Evolutionary conservation across 1,140 invertebrate species (phyloP), one percentile per base, ranked within the genome.

Genomic region (Drosophila punjabiensis): DNA sequence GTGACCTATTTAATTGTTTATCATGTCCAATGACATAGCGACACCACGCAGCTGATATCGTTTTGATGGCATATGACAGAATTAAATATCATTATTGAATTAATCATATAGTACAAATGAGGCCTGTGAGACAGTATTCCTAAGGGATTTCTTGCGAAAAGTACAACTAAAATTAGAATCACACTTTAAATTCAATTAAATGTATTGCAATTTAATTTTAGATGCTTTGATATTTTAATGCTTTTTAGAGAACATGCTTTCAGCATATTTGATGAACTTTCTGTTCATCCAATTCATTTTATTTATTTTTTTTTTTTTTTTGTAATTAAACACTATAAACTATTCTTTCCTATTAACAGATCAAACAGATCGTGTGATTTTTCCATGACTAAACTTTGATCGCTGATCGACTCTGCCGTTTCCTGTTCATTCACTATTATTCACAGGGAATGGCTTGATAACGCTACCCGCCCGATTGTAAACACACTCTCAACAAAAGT

Each of bases 1-100:
- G n/a, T 62, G 60, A 62, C 60, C 30, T 30, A 62, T 10, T 62
- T 62, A n/a, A 62, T 62, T 14, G 30, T 52, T 61, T 61, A 48
- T 61, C 37, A 48, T 20, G 8, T 1, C 28, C 24, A 18, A n/a
- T 50, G n/a, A 33, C 14, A 62, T 18, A 13, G 5, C 30, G 18
- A 37, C 50, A 30, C 28, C 50, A 53, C 10, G 50, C 30, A 53
- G 10, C 53, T 56, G 53, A 56, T 56, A 56, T 37, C 53, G 8
- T 16, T 56, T 56, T 55, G 8, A 56, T 56, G 53, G 18, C 53
- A 56, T 56, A 56, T 56, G 53, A 56, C 33, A 37, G 14, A 24
- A 16, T 35, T 56, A 56, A 56, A 56, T 56, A 56, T 56, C 13
- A 56, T 37, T 37, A 56, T 24, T 56, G 8, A 16, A 56, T 37